Evolutionary conservation across 2,888 invertebrate genomes (phyloP).

Genomic region (Andricus quercusramuli): DNA sequence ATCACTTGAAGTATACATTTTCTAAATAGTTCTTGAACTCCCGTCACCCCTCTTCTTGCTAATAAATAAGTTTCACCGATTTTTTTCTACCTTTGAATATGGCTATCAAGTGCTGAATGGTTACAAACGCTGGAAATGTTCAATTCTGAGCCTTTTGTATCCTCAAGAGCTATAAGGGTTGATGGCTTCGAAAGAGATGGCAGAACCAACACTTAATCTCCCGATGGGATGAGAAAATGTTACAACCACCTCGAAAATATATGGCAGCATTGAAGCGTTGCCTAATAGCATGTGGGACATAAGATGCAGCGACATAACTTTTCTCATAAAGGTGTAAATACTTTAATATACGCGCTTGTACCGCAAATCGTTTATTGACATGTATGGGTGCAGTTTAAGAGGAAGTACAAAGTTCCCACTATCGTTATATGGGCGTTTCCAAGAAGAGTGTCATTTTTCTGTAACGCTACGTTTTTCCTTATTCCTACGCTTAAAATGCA

Average conservation of each 20-base stretch:
- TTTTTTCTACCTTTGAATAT: neutral
- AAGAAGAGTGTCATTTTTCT: too few relatives aligned
- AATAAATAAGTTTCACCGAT: neutral
- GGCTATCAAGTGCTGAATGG: neutral
- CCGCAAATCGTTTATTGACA: constrained; percentile 23
- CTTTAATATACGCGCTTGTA: constrained; percentile 5
- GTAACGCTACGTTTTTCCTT: too few relatives aligned
- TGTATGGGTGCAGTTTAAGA: neutral
- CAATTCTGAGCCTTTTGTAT: neutral
- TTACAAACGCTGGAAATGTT: neutral
- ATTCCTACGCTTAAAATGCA: too few relatives aligned
- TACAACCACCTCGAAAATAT: constrained; percentile 10
- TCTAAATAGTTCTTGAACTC: neutral
- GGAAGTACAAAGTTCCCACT: too few relatives aligned
- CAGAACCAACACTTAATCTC: constrained; percentile 4
- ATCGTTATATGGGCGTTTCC: too few relatives aligned
- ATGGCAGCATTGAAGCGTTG: constrained; percentile 4
- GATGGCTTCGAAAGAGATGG: neutral
- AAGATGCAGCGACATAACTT: constrained; percentile 36
- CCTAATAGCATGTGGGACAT: constrained; percentile 9
- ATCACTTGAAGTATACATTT: constrained; percentile 1
- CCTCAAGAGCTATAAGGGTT: neutral
- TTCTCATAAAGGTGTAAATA: constrained; percentile 24
- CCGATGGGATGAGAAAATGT: constrained; percentile 16
- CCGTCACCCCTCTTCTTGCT: neutral